Base-by-base conservation (phyloP, 1,140 invertebrate genomes). In the Pogonognathellus flavescens region DNA sequence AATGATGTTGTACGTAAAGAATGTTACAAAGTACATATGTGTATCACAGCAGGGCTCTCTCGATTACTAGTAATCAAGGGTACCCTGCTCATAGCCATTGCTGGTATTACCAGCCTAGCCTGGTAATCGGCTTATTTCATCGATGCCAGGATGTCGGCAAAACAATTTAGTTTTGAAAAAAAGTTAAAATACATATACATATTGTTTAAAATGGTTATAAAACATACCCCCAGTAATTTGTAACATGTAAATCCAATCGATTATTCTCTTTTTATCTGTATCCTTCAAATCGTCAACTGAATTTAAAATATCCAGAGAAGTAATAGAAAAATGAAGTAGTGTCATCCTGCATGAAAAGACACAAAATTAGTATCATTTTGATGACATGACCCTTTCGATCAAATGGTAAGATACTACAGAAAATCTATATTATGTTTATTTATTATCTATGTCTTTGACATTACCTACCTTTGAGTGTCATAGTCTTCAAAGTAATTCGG, bases 221-320 rank as follows among this genome's bases (percentile, higher is more conserved):
- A n/a, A 22, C 93, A 93, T 90, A 91, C 90, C 85, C 90, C 88
- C 90, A 92, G 92, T 90, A 50, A 98, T 93, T 92, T 98, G 95
- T 25, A 97, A 91, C 31, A 93, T 93, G 90, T 98, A 98, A 76
- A 98, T 94, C 97, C 97, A 98, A 60, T 97, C 93, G 85, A 97
- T 95, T 13, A 97, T 96, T 84, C 93, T 92, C 85, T 93, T 89
- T 87, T 93, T 93, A 59, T 93, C 89, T 52, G 93, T 91, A 25
- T 93, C 90, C 53, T 89, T 89, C 25, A 97, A 90, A 62, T 93
- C 90, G 88, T 95, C 91, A 76, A 98, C 90, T 11, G 93, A 93
- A 89, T 95, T 93, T 7, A 98, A 91, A 10, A 98, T 91, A 92
- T 98, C 97, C 82, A 98, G 90, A 9, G 97, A 97, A 81, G 96